Evolutionary conservation across 2,797 vertebrate species (phyloP).

Genomic region (Mormyrops attenuatus): DNA sequence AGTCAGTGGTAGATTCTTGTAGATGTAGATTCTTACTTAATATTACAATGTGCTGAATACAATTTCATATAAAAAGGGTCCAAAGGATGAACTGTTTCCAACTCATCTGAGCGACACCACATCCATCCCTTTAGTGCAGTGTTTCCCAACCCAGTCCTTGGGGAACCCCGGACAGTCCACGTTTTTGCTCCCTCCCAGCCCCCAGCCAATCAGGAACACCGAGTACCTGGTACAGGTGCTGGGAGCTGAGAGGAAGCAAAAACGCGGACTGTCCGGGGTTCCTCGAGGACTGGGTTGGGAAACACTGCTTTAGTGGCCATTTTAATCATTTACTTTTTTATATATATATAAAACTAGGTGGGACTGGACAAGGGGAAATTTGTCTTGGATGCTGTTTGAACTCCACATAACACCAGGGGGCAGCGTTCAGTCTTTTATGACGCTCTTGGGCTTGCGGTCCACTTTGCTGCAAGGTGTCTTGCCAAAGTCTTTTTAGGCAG

Average conservation of each 20-base stretch:
- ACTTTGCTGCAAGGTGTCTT: constrained; percentile 33
- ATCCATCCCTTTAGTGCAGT: background rate
- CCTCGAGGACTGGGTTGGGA: too few species aligned
- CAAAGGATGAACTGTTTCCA: background rate
- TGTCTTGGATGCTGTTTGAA: constrained; percentile 18
- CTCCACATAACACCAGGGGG: constrained; percentile 26
- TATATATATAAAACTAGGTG: constrained; percentile 3
- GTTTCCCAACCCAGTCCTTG: too few species aligned
- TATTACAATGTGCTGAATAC: background rate
- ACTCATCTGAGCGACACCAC: too few species aligned
- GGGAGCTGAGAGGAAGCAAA: too few species aligned
- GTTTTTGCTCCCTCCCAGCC: too few species aligned
- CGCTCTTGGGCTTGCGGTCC: constrained; percentile 32
- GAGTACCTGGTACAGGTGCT: too few species aligned
- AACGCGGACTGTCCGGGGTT: too few species aligned
- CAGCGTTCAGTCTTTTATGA: constrained; percentile 27
- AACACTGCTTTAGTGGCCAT: too few species aligned
- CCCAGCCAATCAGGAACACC: too few species aligned
- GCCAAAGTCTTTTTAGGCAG: constrained; percentile 35
- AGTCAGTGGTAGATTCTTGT: background rate
- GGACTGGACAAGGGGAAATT: constrained; percentile 23
- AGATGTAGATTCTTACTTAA: background rate
- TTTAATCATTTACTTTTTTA: background rate
- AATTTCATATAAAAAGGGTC: background rate
- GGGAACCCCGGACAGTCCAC: too few species aligned